Evolutionary conservation across 2,888 invertebrate species (phyloP).

Genomic region (Byasa hedistus): DNA sequence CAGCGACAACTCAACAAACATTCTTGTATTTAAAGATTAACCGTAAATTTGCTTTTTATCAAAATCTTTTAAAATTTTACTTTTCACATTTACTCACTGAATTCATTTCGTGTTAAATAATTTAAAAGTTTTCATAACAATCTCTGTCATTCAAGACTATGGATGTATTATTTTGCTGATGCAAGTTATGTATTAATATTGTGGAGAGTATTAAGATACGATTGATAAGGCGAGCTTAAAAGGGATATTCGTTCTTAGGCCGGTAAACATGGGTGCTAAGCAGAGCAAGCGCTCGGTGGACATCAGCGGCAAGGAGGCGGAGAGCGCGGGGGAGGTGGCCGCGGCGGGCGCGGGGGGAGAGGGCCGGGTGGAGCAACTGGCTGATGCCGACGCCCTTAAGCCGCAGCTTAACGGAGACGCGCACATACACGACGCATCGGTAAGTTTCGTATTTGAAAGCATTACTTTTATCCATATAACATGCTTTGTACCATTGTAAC

Average conservation of each 20-base stretch:
- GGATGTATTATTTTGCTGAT: too few species aligned
- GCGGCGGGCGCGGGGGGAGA: conserved; percentile 81
- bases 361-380: conserved; percentile 88
- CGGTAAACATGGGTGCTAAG: conserved; percentile 87
- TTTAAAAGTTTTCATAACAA: too few species aligned
- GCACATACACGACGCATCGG: conserved; percentile 81
- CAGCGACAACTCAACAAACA: too few species aligned
- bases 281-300: conserved; percentile 94
- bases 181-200: not conserved
- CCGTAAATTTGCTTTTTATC: too few species aligned
- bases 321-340: conserved; percentile 77
- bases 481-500: too few species aligned
- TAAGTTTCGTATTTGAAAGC: conserved; percentile 51
- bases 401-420: conserved; percentile 87
- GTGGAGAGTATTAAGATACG: not conserved
- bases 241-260: conserved; percentile 36
- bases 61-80: too few species aligned
- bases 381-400: conserved; percentile 85
- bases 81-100: too few species aligned
- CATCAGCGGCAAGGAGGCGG: conserved; percentile 86
- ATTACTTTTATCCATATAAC: too few species aligned
- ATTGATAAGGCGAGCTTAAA: not conserved
- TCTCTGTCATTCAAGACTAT: too few species aligned
- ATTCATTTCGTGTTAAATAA: too few species aligned
- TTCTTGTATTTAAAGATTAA: too few species aligned